Percentiles rank a stretch among this genome's conserved stretches.
Evolutionary conservation across 2,113 vertebrate genomes (phyloP).

Genomic region (Larimichthys polyactis): DNA sequence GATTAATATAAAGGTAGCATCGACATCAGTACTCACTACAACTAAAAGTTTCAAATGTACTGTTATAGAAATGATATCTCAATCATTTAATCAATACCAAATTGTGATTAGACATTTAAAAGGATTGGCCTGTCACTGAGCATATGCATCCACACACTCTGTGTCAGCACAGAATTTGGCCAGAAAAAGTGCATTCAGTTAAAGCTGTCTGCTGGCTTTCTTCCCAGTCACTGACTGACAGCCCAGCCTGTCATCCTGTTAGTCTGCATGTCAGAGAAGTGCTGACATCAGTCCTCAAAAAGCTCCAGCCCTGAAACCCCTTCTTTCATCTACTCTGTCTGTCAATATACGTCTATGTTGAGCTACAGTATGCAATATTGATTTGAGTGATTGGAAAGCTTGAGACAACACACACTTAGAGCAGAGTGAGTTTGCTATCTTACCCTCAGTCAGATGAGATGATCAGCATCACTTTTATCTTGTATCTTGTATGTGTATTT

Average conservation of each 20-base stretch:
- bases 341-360: background rate
- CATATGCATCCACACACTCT: conserved; percentile 10
- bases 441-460: background rate
- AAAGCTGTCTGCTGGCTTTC: conserved; percentile 16
- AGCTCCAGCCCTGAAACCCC: conserved; percentile 10
- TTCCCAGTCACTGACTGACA: conserved; percentile 35
- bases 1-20: background rate
- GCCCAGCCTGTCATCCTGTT: background rate
- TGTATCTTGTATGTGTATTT: background rate
- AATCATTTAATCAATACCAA: background rate
- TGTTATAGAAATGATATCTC: background rate
- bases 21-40: background rate
- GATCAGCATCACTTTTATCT: background rate
- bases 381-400: background rate
- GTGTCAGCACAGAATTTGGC: conserved; percentile 17
- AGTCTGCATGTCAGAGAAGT: conserved; percentile 30
- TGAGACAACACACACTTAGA: background rate
- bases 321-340: background rate
- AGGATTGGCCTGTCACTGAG: background rate
- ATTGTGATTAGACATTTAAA: background rate
- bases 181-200: conserved; percentile 18
- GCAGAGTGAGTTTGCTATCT: background rate
- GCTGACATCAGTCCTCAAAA: conserved; percentile 44
- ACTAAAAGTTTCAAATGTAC: background rate
- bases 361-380: background rate